Percentiles rank a stretch among this genome's conserved stretches.
These are phyloP conservation scores for Aviceda subcristata DNA, from an alignment of 2,113 vertebrate genomes.

Conservation along the genomic window DNA sequence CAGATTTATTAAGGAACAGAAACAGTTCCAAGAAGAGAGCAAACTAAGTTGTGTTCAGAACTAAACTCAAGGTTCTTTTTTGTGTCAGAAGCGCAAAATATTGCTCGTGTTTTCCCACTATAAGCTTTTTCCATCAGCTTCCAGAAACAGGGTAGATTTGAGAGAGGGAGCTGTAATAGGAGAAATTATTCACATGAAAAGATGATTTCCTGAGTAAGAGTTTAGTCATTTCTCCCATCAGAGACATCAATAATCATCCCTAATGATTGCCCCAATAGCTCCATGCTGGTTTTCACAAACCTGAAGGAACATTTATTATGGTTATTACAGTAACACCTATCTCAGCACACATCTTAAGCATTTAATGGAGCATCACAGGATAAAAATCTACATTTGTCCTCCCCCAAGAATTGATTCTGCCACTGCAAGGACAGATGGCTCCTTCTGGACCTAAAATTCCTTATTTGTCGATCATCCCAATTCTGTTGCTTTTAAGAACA, in stretches of 20 bases:
- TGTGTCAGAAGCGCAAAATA: background rate
- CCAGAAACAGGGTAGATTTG: background rate
- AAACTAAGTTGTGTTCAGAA: background rate
- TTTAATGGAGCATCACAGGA: conserved; percentile 14
- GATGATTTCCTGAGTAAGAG: background rate
- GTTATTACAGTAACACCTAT: conserved; percentile 29
- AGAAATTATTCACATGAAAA: background rate
- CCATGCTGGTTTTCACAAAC: background rate
- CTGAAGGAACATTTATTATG: conserved; percentile 9
- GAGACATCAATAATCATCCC: background rate
- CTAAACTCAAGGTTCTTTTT: background rate
- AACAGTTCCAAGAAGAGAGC: background rate
- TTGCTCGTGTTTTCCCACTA: background rate
- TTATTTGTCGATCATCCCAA: background rate
- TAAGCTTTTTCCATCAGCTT: background rate
- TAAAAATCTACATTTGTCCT: conserved; percentile 42
- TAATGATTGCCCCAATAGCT: background rate
- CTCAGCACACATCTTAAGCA: conserved; percentile 12
- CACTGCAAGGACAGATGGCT: background rate
- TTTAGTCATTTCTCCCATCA: background rate
- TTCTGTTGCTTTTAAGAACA: background rate
- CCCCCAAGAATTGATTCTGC: background rate
- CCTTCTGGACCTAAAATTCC: background rate
- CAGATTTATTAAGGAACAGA: background rate
- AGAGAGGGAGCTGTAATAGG: background rate